A percentile compares a stretch with the other conserved stretches of the same genome.
phyloP scores from a whole-genome alignment of 2,888 invertebrate genomes.

The Serrognathus titanus region DNA sequence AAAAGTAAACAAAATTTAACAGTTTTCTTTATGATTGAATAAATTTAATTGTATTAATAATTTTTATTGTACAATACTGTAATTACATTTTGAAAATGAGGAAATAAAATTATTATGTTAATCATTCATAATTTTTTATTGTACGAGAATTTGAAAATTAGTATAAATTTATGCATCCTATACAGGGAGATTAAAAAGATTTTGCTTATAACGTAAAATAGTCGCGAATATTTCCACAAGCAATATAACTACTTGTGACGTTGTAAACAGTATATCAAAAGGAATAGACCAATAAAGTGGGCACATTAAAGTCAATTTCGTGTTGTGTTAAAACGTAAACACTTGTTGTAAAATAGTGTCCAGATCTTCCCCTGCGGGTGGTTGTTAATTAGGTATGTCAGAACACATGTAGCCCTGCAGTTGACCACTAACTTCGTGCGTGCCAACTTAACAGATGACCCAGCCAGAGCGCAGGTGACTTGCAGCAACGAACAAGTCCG shows the following conservation, averaged over 20 bases:
- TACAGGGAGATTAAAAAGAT: too few species aligned
- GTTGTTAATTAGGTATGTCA: slow-evolving; percentile 34
- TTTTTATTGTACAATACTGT: too few species aligned
- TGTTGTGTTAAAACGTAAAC: slow-evolving; percentile 25
- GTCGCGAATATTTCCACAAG: too few species aligned
- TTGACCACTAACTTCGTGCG: slow-evolving; percentile 18
- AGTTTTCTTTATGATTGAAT: too few species aligned
- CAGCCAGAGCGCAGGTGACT: slow-evolving; percentile 10
- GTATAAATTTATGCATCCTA: too few species aligned
- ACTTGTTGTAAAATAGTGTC: slow-evolving; percentile 24
- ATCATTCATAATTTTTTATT: too few species aligned
- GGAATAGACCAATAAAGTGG: slow-evolving; percentile 29
- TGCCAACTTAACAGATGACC: not conserved
- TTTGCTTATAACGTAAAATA: too few species aligned
- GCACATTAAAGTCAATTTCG: slow-evolving; percentile 27
- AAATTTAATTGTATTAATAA: too few species aligned
- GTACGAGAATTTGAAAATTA: too few species aligned
- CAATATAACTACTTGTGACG: not conserved
- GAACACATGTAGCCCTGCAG: slow-evolving; percentile 30
- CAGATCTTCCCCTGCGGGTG: slow-evolving; percentile 26
- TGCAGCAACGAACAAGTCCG: slow-evolving; percentile 13
- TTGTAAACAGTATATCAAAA: slow-evolving; percentile 20
- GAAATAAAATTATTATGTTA: too few species aligned
- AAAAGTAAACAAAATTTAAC: too few species aligned
- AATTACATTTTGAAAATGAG: too few species aligned